Base-by-base conservation (phyloP, 2,888 invertebrate genomes). In the Gari tellinella region DNA sequence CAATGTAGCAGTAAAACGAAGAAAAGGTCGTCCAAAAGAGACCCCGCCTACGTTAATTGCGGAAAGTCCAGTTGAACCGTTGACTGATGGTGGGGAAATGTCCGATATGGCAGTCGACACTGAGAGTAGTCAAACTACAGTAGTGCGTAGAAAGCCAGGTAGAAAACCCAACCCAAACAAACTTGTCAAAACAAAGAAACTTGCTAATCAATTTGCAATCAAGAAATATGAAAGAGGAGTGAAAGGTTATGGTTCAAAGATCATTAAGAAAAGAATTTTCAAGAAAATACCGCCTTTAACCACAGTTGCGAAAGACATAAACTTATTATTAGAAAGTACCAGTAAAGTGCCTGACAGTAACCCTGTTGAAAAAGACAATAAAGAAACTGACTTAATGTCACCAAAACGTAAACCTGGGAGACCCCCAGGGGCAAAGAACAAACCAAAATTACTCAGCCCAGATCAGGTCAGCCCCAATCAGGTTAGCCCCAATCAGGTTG, bases 1-100 rank as follows among this genome's bases (percentile, higher is more conserved):
- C 52, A 78, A 78, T 56, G 46, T 74, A 38, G 58, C 63, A n/a
- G 55, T 78, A 2, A 78, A 78, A 61, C 23, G 64, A 12, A 66
- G 63, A 38, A 70, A 70, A 65, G 78, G 78, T n/a, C 43, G 78
- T 40, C 78, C 78, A 14, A 78, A 78, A 46, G 73, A 78, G 58
- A 78, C 78, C 1, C 78, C 78, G 8, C 78, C 78, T n/a, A 70
- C 70, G 3, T 53, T 78, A 40, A 66, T 62, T 40, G 67, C 72
- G 15, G 76, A 76, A 48, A 55, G 58, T 21, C 67, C 76, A 12
- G 62, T 70, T 15, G 64, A 55, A 14, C n/a, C 49, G 10, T 25
- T 21, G 3, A 51, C 31, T 31, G 31, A 31, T 31, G 31, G 31
- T 43, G 15, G 7, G 5, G 19, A 19, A 17, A 3, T 43, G 5